Evolutionary conservation across 2,888 invertebrate species (phyloP).

Genomic region (Acronicta leporina): DNA sequence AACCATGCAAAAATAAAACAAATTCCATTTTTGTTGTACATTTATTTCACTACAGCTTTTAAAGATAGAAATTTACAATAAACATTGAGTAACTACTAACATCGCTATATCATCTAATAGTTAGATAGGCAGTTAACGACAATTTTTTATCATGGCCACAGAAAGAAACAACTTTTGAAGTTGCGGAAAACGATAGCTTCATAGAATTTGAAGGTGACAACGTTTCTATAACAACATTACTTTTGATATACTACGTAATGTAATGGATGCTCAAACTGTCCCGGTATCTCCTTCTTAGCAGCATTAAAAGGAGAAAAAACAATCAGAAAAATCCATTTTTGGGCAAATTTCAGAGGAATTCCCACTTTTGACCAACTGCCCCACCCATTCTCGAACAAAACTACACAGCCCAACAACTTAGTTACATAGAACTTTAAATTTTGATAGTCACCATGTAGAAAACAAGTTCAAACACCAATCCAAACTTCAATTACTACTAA

Average conservation of each 20-base stretch:
- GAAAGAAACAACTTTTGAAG: conserved; percentile 65
- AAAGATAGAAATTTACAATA: conserved; percentile 79
- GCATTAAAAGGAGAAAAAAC: conserved; percentile 82
- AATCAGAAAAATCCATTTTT: conserved; percentile 58
- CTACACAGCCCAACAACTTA: background rate
- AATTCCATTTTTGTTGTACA: conserved; percentile 65
- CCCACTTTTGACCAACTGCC: conserved; percentile 55
- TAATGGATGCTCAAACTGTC: conserved; percentile 80
- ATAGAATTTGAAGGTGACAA: conserved; percentile 83
- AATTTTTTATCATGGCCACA: conserved; percentile 84
- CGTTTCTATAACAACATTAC: conserved; percentile 75
- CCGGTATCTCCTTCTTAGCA: conserved; percentile 87
- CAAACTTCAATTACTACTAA: conserved; percentile 23
- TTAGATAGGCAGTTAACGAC: conserved; percentile 79
- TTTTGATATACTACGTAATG: conserved; percentile 76
- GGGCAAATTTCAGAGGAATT: conserved; percentile 61
- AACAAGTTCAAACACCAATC: conserved; percentile 14
- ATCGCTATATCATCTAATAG: conserved; percentile 76
- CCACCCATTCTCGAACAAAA: conserved; percentile 9
- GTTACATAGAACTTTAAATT: too few relatives aligned
- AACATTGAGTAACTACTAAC: conserved; percentile 80
- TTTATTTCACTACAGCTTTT: conserved; percentile 86
- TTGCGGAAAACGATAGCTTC: conserved; percentile 69
- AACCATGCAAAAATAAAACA: conserved; percentile 82
- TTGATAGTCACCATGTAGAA: conserved; percentile 1